A percentile compares a stretch with the other conserved stretches of the same genome.
Evolutionary conservation across 2,888 invertebrate species (phyloP).

Genomic region (Ommatoiulus sabulosus): DNA sequence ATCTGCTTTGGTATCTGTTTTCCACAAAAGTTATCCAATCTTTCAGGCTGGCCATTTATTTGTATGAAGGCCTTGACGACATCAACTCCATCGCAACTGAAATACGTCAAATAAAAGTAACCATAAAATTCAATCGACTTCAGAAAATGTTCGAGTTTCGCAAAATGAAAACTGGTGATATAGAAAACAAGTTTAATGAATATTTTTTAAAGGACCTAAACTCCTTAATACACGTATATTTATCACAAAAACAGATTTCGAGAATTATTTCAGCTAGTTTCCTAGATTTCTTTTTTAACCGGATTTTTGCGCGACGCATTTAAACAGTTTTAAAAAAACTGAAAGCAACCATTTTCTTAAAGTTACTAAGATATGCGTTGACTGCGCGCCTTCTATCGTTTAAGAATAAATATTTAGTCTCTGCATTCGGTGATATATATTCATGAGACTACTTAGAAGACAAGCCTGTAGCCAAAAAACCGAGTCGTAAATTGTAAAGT

Average conservation of each 20-base stretch:
- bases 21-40: constrained; percentile 90
- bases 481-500: neutral
- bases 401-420: neutral
- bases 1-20: constrained; percentile 83
- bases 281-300: no score
- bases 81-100: constrained; percentile 82
- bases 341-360: neutral
- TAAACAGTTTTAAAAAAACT: neutral
- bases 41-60: constrained; percentile 84
- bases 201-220: no score
- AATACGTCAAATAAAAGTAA: no score
- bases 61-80: constrained; percentile 84
- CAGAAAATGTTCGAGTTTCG: no score
- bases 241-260: neutral
- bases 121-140: no score
- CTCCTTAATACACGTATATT: no score
- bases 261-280: neutral
- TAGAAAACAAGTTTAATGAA: no score
- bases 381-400: neutral
- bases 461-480: neutral
- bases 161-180: no score
- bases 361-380: neutral
- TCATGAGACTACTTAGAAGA: neutral
- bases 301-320: neutral
- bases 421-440: neutral